phyloP scores from a whole-genome alignment of 2,797 vertebrate genomes.

The Lutjanus argentimaculatus region DNA sequence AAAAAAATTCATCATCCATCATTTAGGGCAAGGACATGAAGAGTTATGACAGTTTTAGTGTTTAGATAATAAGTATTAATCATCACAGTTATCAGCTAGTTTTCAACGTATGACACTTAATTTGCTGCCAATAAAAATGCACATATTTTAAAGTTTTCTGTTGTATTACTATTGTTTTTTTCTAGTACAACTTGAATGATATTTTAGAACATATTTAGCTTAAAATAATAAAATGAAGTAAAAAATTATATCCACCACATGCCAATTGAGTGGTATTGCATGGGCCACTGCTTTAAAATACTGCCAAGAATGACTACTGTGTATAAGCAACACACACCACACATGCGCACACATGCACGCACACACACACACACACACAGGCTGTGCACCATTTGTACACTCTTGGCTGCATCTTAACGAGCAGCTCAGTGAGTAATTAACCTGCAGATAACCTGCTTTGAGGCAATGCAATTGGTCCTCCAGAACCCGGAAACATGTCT shows the following conservation, averaged over 20 bases:
- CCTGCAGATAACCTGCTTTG: constrained; percentile 67
- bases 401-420: constrained; percentile 50
- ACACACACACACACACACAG: constrained; percentile 13
- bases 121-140: not conserved
- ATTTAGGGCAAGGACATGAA: no score
- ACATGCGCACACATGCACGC: no score
- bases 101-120: not conserved
- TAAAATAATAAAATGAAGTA: constrained; percentile 9
- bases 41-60: no score
- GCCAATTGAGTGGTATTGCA: not conserved
- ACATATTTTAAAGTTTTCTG: not conserved
- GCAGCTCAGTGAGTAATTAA: constrained; percentile 72
- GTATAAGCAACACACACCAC: constrained; percentile 21
- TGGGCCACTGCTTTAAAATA: constrained; percentile 12
- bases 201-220: not conserved
- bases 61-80: not conserved
- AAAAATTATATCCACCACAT: not conserved
- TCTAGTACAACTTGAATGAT: not conserved
- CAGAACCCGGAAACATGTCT: constrained; percentile 33
- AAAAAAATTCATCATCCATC: no score
- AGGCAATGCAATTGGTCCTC: constrained; percentile 46
- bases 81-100: not conserved
- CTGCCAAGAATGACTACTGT: constrained; percentile 20
- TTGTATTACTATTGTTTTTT: not conserved
- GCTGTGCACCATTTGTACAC: constrained; percentile 27